phyloP scores from a whole-genome alignment of 2,113 vertebrate genomes.

The Conger conger region DNA sequence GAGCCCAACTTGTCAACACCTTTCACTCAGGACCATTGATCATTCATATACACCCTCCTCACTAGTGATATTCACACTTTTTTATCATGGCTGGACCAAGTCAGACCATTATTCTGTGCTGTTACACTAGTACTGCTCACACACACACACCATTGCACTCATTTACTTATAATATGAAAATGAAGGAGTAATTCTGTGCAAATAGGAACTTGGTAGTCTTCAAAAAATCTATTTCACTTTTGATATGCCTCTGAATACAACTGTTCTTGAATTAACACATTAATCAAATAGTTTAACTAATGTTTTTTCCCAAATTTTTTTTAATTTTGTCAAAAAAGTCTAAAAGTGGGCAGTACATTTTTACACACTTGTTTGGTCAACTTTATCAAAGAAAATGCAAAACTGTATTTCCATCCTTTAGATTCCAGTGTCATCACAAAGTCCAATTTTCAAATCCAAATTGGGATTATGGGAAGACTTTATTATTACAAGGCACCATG shows the following conservation, averaged over 20 bases:
- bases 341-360: background rate
- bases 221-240: background rate
- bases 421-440: too few relatives aligned
- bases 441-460: too few relatives aligned
- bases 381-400: background rate
- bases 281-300: background rate
- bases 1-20: too few relatives aligned
- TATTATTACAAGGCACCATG: too few relatives aligned
- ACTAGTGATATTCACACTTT: background rate
- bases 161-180: background rate
- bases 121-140: background rate
- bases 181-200: background rate
- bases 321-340: background rate
- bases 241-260: background rate
- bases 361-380: too few relatives aligned
- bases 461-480: too few relatives aligned
- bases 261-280: background rate
- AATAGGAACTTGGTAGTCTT: background rate
- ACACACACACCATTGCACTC: background rate
- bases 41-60: background rate
- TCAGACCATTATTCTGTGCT: background rate
- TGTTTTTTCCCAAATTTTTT: background rate
- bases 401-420: too few relatives aligned
- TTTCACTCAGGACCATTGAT: background rate
- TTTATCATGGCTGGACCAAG: too few relatives aligned